A percentile compares a stretch with the other conserved stretches of the same genome.
Evolutionary conservation across 2,888 invertebrate genomes (phyloP).

Genomic region (Parasteatoda lunata): DNA sequence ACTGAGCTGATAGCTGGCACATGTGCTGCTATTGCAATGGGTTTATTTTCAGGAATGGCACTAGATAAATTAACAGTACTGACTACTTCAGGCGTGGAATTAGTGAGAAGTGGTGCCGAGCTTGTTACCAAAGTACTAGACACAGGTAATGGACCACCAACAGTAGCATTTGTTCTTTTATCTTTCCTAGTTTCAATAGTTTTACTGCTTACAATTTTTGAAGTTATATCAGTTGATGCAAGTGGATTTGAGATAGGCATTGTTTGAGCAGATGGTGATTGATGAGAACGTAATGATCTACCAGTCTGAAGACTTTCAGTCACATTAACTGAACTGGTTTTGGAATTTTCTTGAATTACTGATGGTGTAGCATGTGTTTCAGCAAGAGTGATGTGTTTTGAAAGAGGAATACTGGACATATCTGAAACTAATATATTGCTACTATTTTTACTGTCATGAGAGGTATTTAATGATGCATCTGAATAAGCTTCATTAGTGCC

Average conservation of each 20-base stretch:
- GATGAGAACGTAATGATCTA: constrained; percentile 31
- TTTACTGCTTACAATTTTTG: constrained; percentile 4
- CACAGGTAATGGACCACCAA: constrained; percentile 38
- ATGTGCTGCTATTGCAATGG: constrained; percentile 27
- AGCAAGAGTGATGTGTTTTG: constrained; percentile 9
- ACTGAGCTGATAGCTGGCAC: constrained; percentile 10
- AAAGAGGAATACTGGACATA: constrained; percentile 6
- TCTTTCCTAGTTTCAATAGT: constrained; percentile 11
- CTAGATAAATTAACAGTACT: background rate
- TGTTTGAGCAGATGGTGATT: background rate
- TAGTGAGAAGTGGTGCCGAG: constrained; percentile 2
- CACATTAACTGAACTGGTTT: constrained; percentile 23
- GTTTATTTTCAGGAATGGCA: constrained; percentile 25
- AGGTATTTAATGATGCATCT: background rate
- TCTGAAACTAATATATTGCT: constrained; percentile 21
- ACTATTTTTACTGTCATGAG: constrained; percentile 10
- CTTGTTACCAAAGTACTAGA: constrained; percentile 26
- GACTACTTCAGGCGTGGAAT: background rate
- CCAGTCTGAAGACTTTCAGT: constrained; percentile 14
- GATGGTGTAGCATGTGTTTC: constrained; percentile 20
- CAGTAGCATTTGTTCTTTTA: constrained; percentile 6
- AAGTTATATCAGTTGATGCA: background rate
- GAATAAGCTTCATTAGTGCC: constrained; percentile 16
- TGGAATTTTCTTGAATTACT: constrained; percentile 62
- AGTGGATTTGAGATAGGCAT: background rate